Percentiles rank a stretch among this genome's conserved stretches.
Evolutionary conservation across 2,797 vertebrate species (phyloP).

Genomic region (Pachyuromys duprasi): DNA sequence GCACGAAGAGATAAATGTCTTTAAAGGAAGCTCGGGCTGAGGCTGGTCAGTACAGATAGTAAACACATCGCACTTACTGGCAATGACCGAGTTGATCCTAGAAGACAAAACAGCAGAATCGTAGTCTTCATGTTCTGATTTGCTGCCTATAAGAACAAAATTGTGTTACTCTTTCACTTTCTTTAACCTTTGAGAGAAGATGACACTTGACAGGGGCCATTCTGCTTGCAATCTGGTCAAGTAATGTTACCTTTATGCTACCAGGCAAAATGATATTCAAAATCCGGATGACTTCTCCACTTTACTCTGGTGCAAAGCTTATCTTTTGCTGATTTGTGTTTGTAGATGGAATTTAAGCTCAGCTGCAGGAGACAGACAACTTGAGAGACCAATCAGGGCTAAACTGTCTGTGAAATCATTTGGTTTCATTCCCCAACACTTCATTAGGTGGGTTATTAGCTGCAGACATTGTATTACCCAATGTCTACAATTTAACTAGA

Average conservation of each 20-base stretch:
- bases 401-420: conserved; percentile 72
- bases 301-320: conserved; percentile 22
- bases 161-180: neutral
- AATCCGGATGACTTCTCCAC: conserved; percentile 10
- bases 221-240: conserved; percentile 50
- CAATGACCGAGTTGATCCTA: conserved; percentile 73
- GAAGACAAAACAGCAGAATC: conserved; percentile 78
- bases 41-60: neutral
- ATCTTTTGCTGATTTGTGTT: conserved; percentile 17
- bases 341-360: conserved; percentile 74
- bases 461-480: conserved; percentile 68
- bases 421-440: conserved; percentile 70
- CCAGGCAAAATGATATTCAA: conserved; percentile 27
- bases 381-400: conserved; percentile 64
- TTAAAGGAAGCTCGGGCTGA: neutral
- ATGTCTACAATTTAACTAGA: conserved; percentile 70
- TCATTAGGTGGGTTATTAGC: conserved; percentile 78
- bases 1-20: neutral
- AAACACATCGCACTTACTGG: conserved; percentile 67
- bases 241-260: conserved; percentile 57
- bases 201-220: neutral
- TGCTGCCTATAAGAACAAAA: conserved; percentile 63
- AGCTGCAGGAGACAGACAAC: conserved; percentile 32
- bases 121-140: conserved; percentile 73
- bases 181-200: conserved; percentile 54